phyloP scores from a whole-genome alignment of 2,888 invertebrate species.

The Lydus trimaculatus region DNA sequence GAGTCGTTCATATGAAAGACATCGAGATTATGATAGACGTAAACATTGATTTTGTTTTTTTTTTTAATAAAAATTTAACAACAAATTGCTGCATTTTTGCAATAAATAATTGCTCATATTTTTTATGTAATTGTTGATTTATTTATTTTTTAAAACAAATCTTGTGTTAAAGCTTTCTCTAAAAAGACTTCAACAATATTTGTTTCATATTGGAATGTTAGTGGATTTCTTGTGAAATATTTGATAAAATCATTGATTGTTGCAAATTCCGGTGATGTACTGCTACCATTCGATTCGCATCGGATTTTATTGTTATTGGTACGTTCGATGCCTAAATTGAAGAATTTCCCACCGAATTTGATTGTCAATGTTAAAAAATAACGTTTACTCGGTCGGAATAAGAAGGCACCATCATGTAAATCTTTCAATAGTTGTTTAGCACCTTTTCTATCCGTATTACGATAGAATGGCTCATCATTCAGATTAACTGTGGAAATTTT shows the following conservation, averaged over 20 bases:
- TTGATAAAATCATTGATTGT: slow-evolving; percentile 37
- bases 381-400: slow-evolving; percentile 40
- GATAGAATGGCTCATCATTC: slow-evolving; percentile 38
- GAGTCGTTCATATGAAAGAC: slow-evolving; percentile 10
- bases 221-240: slow-evolving; percentile 35
- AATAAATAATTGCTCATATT: slow-evolving; percentile 6
- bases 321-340: slow-evolving; percentile 41
- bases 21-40: slow-evolving; percentile 12
- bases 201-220: slow-evolving; percentile 29
- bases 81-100: too few relatives aligned
- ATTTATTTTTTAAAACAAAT: slow-evolving; percentile 26
- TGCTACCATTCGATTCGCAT: slow-evolving; percentile 29
- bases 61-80: background rate
- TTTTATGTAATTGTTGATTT: background rate
- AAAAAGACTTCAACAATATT: slow-evolving; percentile 33
- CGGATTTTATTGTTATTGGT: slow-evolving; percentile 33
- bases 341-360: slow-evolving; percentile 34
- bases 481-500: slow-evolving; percentile 39
- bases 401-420: slow-evolving; percentile 40
- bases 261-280: slow-evolving; percentile 36
- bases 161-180: slow-evolving; percentile 29
- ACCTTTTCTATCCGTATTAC: slow-evolving; percentile 43
- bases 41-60: background rate
- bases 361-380: slow-evolving; percentile 39
- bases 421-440: slow-evolving; percentile 38